A percentile compares a stretch with the other conserved stretches of the same genome.
Conservation (phyloP, 2,797 vertebrate species). For the Falco columbarius region DNA sequence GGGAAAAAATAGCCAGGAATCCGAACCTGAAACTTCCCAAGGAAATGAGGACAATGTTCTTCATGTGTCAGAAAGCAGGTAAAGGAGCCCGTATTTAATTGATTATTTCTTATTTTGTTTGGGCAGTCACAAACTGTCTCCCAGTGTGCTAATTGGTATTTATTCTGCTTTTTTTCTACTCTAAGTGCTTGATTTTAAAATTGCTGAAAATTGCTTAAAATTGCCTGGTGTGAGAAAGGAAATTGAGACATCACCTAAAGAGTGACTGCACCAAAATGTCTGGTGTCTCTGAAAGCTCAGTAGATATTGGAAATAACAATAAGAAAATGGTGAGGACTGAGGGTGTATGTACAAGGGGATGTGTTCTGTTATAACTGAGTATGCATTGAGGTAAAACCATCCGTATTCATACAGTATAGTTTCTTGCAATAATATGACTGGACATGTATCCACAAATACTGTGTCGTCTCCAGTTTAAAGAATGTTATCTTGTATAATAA, state of each 20-base stretch:
- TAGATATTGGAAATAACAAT: neutral
- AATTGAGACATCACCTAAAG: neutral
- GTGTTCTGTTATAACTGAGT: neutral
- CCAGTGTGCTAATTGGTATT: neutral
- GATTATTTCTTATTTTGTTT: neutral
- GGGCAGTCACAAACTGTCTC: neutral
- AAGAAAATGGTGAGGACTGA: neutral
- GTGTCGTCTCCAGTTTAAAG: neutral
- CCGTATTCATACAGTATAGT: neutral
- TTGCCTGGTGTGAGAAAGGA: neutral
- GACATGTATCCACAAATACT: neutral
- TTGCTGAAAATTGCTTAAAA: neutral
- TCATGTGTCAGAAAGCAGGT: conserved; percentile 51
- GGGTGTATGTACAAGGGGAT: neutral
- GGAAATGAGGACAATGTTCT: conserved; percentile 34
- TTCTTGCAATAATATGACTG: neutral
- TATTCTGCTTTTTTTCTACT: neutral
- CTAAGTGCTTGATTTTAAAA: neutral
- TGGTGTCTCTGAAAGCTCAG: neutral
- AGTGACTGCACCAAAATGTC: neutral
- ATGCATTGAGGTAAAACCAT: neutral
- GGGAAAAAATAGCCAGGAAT: conserved; percentile 56
- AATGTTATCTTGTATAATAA: neutral
- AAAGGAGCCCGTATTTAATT: neutral
- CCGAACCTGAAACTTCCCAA: conserved; percentile 2